Percentiles rank a stretch among this genome's conserved stretches.
Evolutionary conservation across 2,113 vertebrate species (phyloP).

Genomic region (Xenopus borealis): DNA sequence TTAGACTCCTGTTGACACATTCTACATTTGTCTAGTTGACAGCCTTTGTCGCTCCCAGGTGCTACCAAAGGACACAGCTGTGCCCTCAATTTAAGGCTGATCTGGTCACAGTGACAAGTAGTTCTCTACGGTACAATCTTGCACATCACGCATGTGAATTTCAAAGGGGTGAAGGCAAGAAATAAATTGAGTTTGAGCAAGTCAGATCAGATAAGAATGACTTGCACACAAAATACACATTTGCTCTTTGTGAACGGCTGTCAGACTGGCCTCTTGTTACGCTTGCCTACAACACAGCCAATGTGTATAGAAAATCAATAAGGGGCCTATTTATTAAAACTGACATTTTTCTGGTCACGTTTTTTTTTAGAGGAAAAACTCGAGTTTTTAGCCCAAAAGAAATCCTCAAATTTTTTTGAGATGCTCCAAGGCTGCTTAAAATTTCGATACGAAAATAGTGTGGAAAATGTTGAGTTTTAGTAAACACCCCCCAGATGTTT

Average conservation of each 20-base stretch:
- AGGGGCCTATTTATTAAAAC: too few species aligned
- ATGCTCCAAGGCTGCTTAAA: too few species aligned
- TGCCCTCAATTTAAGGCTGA: conserved; percentile 24
- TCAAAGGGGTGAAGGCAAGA: conserved; percentile 27
- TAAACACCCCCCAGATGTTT: background rate
- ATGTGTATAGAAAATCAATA: background rate
- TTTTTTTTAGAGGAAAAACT: too few species aligned
- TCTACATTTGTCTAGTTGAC: background rate
- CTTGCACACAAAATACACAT: conserved; percentile 18
- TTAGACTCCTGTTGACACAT: background rate
- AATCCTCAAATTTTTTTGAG: too few species aligned
- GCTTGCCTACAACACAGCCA: conserved; percentile 1
- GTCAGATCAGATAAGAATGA: conserved; percentile 36
- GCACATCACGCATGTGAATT: conserved; percentile 15
- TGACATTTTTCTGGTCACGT: too few species aligned
- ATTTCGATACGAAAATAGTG: too few species aligned
- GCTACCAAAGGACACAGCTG: conserved; percentile 5
- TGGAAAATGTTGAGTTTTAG: too few species aligned
- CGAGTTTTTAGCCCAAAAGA: too few species aligned
- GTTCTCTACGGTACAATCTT: conserved; percentile 19
- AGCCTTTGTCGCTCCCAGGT: conserved; percentile 4
- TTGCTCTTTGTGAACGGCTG: background rate
- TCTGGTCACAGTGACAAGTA: conserved; percentile 15
- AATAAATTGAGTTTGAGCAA: conserved; percentile 40
- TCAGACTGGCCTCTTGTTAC: conserved; percentile 12